Evolutionary conservation across 2,113 vertebrate genomes (phyloP), one percentile per base, ranked within the genome.

Genomic region (Mixornis gularis): DNA sequence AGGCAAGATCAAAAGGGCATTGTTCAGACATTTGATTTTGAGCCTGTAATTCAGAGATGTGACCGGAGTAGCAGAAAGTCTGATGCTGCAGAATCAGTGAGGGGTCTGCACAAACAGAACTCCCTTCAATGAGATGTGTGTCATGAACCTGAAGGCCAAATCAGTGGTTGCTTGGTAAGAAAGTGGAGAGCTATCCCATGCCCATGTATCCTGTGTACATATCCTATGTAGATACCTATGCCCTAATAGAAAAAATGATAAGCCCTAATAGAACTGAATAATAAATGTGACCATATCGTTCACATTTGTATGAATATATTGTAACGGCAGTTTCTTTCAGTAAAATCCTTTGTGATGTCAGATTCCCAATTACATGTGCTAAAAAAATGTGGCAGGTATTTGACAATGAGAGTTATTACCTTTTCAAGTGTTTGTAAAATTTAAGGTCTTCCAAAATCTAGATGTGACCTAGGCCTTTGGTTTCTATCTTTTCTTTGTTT

Each of bases 41-140:
- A 90, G 10, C 13, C 9, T 73, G 26, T 26, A 69, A 46, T 40
- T 83, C n/a, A 86, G 49, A 69, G 11, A 40, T 70, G 9, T 69
- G 78, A 30, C 5, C 55, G 29, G 18, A 46, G 4, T 9, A 90
- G 46, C 15, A 81, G 21, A 12, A 51, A 9, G 49, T 41, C 9
- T 65, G 46, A 48, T 17, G 12, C 46, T 72, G 43, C 32, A 72
- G n/a, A 40, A 51, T 22, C 10, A 32, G 17, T 36, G 15, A 63
- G 13, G 13, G 2, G 8, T n/a, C 52, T 76, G 30, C 55, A 49
- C 1, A 2, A 44, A 17, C 21, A 68, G 34, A n/a, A 46, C 2
- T 49, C 2, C 21, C 5, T 34, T 71, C 30, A 63, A 3, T 1
- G 1, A 41, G 52, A 17, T 0, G 0, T 17, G 7, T 22, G 12